phyloP scores from a whole-genome alignment of 2,888 invertebrate species.

The Synergus japonicus region DNA sequence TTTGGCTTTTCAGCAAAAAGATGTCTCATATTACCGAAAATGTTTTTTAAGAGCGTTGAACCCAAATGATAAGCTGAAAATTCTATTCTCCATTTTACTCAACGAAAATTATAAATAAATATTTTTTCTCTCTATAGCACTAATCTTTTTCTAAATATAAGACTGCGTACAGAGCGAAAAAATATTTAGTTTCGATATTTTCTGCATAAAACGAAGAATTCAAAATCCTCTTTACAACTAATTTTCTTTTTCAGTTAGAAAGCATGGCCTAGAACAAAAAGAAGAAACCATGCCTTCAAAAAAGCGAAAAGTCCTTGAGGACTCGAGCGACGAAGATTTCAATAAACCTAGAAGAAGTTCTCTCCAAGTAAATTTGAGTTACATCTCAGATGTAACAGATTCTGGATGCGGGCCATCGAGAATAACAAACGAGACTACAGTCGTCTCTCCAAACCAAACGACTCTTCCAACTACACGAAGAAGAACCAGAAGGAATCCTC shows the following conservation, averaged over 20 bases:
- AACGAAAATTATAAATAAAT: no score
- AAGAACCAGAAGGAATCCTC: not conserved
- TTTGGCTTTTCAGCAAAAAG: no score
- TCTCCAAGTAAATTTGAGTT: constrained; percentile 69
- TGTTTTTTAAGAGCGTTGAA: no score
- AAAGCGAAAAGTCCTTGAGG: not conserved
- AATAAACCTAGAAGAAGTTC: constrained; percentile 61
- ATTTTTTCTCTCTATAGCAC: no score
- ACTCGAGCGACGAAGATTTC: constrained; percentile 38
- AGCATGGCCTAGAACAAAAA: not conserved
- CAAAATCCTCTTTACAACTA: not conserved
- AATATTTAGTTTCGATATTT: no score
- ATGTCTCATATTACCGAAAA: no score
- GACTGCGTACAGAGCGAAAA: no score
- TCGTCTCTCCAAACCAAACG: constrained; percentile 24
- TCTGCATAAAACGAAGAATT: no score
- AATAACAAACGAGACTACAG: constrained; percentile 43
- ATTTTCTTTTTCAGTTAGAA: not conserved
- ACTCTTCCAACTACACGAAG: not conserved
- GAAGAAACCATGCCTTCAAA: not conserved
- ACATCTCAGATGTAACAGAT: constrained; percentile 58
- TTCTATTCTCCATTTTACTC: no score
- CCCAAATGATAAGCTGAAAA: no score
- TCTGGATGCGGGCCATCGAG: constrained; percentile 55
- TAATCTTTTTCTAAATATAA: no score